phyloP scores from a whole-genome alignment of 30 jellyfish, hydroid and myxozoan genomes.

The Pseudorhiza aurosa region DNA sequence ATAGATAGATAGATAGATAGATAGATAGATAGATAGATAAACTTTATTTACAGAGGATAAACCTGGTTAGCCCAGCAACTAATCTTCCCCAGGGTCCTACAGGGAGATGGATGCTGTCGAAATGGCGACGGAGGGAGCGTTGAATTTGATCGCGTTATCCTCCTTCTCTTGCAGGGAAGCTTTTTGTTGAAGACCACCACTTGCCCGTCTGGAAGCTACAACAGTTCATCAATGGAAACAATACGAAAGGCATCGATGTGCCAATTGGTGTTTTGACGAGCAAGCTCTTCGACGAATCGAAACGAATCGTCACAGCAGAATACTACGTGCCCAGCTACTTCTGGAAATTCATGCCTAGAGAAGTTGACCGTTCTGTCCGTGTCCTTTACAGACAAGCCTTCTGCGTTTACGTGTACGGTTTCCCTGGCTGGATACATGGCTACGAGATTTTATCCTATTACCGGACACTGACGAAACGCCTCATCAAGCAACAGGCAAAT shows the following conservation, averaged over 20 bases:
- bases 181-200: slow-evolving; percentile 29
- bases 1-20: too few relatives aligned
- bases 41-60: too few relatives aligned
- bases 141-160: too few relatives aligned
- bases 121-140: too few relatives aligned
- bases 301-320: slow-evolving; percentile 35
- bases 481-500: slow-evolving; percentile 19
- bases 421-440: slow-evolving; percentile 59
- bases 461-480: slow-evolving; percentile 17
- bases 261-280: slow-evolving; percentile 53
- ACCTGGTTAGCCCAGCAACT: too few relatives aligned
- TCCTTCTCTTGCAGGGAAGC: slow-evolving; percentile 27
- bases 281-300: slow-evolving; percentile 56
- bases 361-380: slow-evolving; percentile 47
- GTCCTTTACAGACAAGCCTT: slow-evolving; percentile 49
- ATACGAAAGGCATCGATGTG: slow-evolving; percentile 33
- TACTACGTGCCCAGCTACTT: slow-evolving; percentile 38
- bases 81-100: too few relatives aligned
- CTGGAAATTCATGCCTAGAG: slow-evolving; percentile 50
- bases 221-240: slow-evolving; percentile 57
- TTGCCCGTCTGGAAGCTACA: slow-evolving; percentile 62
- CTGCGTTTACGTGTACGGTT: slow-evolving; percentile 66
- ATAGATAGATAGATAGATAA: too few relatives aligned
- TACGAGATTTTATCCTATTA: neutral
- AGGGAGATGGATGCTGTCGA: too few relatives aligned